Evolutionary conservation across 2,113 vertebrate genomes (phyloP).

Genomic region (Corythaeola cristata): DNA sequence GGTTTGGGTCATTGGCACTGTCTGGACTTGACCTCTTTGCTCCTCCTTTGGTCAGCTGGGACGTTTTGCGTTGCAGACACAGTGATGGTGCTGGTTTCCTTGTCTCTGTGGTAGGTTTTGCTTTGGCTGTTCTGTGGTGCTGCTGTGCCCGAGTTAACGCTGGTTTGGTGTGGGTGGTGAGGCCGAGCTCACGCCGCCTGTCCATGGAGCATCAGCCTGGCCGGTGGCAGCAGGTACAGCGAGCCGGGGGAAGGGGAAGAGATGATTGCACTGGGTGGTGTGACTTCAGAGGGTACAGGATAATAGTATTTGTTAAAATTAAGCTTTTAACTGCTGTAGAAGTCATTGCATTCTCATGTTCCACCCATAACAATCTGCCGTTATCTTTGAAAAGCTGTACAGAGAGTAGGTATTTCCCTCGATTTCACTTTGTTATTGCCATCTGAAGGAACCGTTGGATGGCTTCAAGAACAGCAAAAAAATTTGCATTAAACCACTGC

Average conservation of each 20-base stretch:
- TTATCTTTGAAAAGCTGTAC: not conserved
- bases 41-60: not conserved
- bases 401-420: not conserved
- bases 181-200: rapidly evolving
- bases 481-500: not conserved
- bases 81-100: not conserved
- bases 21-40: not conserved
- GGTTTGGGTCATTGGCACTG: not conserved
- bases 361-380: not conserved
- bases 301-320: not conserved
- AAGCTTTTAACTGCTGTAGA: not conserved
- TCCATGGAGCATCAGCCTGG: not conserved
- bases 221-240: rapidly evolving
- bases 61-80: not conserved
- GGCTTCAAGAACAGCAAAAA: not conserved
- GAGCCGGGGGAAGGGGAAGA: not conserved
- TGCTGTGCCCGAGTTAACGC: rapidly evolving
- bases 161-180: not conserved
- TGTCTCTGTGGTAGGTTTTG: not conserved
- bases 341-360: not conserved
- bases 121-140: not conserved
- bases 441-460: rapidly evolving
- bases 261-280: not conserved
- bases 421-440: not conserved
- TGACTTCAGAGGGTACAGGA: not conserved